Evolutionary conservation across 1,140 invertebrate species (phyloP).

Genomic region (Hyles vespertilio): DNA sequence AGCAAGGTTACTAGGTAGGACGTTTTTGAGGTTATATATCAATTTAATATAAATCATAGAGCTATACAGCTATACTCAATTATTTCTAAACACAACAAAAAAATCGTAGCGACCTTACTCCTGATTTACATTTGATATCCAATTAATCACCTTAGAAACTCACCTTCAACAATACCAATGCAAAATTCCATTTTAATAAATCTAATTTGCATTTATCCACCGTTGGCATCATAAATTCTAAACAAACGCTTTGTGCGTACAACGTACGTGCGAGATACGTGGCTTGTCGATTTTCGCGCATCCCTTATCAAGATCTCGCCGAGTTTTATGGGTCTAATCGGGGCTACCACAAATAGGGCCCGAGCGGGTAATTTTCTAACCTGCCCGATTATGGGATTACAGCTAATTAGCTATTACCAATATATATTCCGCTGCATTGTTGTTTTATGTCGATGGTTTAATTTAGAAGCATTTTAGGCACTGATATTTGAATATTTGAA

Average conservation of each 20-base stretch:
- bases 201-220: constrained; percentile 3
- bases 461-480: constrained; percentile 4
- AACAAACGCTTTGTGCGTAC: constrained; percentile 15
- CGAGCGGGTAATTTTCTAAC: constrained; percentile 65
- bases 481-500: background rate
- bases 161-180: background rate
- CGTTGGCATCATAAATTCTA: constrained; percentile 13
- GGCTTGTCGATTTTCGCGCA: constrained; percentile 49
- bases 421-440: constrained; percentile 34
- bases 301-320: constrained; percentile 69
- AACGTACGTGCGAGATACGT: constrained; percentile 36
- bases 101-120: no score
- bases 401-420: constrained; percentile 71
- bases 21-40: no score
- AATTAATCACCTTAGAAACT: background rate
- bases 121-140: background rate
- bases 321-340: constrained; percentile 72
- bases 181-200: background rate
- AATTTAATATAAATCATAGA: no score
- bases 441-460: background rate
- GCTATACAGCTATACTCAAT: no score
- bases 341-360: constrained; percentile 60
- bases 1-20: no score
- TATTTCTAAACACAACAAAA: no score
- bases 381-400: constrained; percentile 70